Evolutionary conservation across 2,888 invertebrate species (phyloP).

Genomic region (Lepidonotus clava): DNA sequence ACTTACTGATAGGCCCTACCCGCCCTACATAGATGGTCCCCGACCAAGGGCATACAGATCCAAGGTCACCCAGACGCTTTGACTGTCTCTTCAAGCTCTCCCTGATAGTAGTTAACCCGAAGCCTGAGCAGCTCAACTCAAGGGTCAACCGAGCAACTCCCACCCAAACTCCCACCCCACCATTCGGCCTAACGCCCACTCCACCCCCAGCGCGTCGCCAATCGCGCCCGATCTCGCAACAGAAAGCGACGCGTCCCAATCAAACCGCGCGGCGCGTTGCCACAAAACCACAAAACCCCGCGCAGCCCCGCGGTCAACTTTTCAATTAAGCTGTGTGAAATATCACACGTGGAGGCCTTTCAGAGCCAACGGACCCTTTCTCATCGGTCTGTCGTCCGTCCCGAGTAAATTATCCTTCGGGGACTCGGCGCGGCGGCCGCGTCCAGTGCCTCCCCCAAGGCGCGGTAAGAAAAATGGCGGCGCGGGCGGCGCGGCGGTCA

Average conservation of each 20-base stretch:
- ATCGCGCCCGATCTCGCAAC: neutral
- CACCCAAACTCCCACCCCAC: no score
- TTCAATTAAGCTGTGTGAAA: constrained; percentile 57
- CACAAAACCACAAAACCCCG: neutral
- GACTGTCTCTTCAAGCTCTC: no score
- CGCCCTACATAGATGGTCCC: no score
- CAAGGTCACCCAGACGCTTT: no score
- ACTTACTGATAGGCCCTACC: no score
- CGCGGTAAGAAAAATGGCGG: constrained; percentile 35
- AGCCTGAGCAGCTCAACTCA: no score
- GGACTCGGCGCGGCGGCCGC: neutral
- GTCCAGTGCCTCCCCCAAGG: neutral
- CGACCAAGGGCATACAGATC: no score
- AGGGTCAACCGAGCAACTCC: no score
- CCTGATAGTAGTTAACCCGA: no score
- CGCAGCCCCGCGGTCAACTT: neutral
- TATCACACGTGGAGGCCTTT: constrained; percentile 27
- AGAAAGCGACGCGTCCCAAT: neutral
- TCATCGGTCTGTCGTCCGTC: neutral
- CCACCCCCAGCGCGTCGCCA: neutral
- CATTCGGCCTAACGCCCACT: no score
- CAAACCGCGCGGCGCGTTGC: neutral
- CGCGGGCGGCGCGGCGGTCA: neutral
- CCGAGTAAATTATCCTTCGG: constrained; percentile 12
- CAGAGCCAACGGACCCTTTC: constrained; percentile 7